These are phyloP conservation scores for Leptinotarsa tumamoca DNA, from an alignment of 2,888 invertebrate species.

Conservation along the genomic window DNA sequence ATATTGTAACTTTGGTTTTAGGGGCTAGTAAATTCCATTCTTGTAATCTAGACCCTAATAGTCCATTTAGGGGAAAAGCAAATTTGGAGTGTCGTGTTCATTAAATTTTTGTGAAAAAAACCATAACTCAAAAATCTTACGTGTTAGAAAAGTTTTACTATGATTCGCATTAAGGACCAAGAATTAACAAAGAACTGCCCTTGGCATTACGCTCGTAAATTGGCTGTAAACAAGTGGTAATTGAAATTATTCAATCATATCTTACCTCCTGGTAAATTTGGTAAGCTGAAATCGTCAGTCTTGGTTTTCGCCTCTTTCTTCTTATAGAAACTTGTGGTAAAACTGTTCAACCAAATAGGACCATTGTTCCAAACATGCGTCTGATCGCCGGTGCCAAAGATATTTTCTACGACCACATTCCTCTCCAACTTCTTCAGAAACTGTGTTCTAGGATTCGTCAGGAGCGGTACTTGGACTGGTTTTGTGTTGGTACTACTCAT, in stretches of 20 bases:
- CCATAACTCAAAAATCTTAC: too few species aligned
- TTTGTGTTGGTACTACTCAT: constrained; percentile 47
- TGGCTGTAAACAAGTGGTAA: neutral
- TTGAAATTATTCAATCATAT: neutral
- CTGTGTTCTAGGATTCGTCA: constrained; percentile 55
- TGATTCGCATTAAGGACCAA: too few species aligned
- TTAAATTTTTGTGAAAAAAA: too few species aligned
- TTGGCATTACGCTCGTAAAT: too few species aligned
- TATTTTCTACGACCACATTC: constrained; percentile 53
- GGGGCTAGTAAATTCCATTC: too few species aligned
- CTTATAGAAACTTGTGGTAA: constrained; percentile 44
- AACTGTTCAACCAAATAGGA: constrained; percentile 54
- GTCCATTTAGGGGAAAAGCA: too few species aligned
- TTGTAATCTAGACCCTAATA: too few species aligned
- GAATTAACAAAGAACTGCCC: too few species aligned
- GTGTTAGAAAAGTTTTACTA: too few species aligned
- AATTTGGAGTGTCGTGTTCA: too few species aligned
- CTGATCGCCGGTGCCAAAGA: constrained; percentile 53
- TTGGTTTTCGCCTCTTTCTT: constrained; percentile 55
- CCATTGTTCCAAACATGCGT: constrained; percentile 36
- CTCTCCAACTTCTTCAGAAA: constrained; percentile 60
- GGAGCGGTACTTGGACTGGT: constrained; percentile 52
- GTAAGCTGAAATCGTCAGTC: constrained; percentile 70
- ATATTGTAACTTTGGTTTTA: too few species aligned
- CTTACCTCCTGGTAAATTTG: constrained; percentile 74